phyloP scores from a whole-genome alignment of 2,888 invertebrate genomes.

The Boloria euphrosyne region DNA sequence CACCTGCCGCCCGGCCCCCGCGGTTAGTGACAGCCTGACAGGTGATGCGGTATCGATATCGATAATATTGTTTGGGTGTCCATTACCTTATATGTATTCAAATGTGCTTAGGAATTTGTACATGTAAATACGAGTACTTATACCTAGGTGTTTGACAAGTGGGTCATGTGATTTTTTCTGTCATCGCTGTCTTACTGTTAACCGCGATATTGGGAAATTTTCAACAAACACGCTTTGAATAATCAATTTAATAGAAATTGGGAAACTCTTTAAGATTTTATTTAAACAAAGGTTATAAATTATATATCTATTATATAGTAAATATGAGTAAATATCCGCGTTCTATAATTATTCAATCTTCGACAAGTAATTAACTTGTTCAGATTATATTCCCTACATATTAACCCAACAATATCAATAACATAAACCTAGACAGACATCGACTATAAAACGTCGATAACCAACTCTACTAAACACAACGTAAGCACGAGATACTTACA shows the following conservation, averaged over 20 bases:
- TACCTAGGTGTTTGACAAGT: slow-evolving; percentile 1
- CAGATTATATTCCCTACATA: background rate
- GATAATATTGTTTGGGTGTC: slow-evolving; percentile 49
- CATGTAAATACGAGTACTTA: slow-evolving; percentile 1
- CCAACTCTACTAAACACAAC: slow-evolving; percentile 56
- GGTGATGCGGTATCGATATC: slow-evolving; percentile 71
- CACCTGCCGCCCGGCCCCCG: slow-evolving; percentile 74
- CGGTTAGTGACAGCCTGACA: slow-evolving; percentile 67
- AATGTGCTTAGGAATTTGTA: slow-evolving; percentile 21
- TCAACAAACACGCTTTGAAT: too few relatives aligned
- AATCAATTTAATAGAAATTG: too few relatives aligned
- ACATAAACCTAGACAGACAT: background rate
- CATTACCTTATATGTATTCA: slow-evolving; percentile 29
- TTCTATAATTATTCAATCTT: too few relatives aligned
- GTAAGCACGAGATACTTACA: slow-evolving; percentile 60
- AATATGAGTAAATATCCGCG: too few relatives aligned
- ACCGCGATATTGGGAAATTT: too few relatives aligned
- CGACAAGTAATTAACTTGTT: too few relatives aligned
- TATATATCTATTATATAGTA: too few relatives aligned
- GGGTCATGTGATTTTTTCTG: background rate
- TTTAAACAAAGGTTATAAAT: too few relatives aligned
- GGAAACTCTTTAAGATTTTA: too few relatives aligned
- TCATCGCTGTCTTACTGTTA: too few relatives aligned
- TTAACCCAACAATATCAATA: background rate
- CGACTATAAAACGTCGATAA: slow-evolving; percentile 35